Base-by-base conservation (phyloP, 2,113 vertebrate genomes). In the Spermophilus dauricus region DNA sequence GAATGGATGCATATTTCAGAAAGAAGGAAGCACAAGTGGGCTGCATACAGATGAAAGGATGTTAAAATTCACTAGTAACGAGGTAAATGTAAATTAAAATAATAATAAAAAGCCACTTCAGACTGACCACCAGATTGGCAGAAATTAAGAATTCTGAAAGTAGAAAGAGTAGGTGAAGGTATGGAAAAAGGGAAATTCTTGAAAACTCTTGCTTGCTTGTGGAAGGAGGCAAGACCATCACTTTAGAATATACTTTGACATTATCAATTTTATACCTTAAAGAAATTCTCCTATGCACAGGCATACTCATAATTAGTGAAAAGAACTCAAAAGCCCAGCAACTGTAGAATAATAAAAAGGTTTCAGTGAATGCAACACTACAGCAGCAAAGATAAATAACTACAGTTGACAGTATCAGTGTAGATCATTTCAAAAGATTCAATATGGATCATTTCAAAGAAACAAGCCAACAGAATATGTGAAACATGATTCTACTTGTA, bases 141-240 rank as follows among this genome's bases (percentile, higher is more conserved):
- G 85, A 87, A 96, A 51, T 58, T 37, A 80, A 86, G 61, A 91
- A 65, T 8, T 83, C 65, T 81, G 18, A 92, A 94, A 92, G 73
- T 86, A 91, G 13, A 69, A 48, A 84, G 7, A 81, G 16, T 89
- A 48, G 20, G 45, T 86, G 11, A 88, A 90, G 4, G 45, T 56
- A 2, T 88, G 65, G 17, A 63, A 96, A 56, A 78, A 67, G 26
- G 30, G 7, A 48, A 42, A n/a, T 73, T 92, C 13, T 87, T 16
- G 5, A 91, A 86, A 82, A 77, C 9, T 91, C 34, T 42, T 88
- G 94, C 24, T 18, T 83, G 20, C n/a, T 82, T 75, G 22, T 28
- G 0, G 85, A 65, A 63, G 56, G 32, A 84, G 34, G 24, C 89
- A 65, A 28, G 45, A 30, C 13, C 20, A 56, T 34, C 58, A 12